Conservation (phyloP, 2,797 vertebrate species). For the Brotula barbata region DNA sequence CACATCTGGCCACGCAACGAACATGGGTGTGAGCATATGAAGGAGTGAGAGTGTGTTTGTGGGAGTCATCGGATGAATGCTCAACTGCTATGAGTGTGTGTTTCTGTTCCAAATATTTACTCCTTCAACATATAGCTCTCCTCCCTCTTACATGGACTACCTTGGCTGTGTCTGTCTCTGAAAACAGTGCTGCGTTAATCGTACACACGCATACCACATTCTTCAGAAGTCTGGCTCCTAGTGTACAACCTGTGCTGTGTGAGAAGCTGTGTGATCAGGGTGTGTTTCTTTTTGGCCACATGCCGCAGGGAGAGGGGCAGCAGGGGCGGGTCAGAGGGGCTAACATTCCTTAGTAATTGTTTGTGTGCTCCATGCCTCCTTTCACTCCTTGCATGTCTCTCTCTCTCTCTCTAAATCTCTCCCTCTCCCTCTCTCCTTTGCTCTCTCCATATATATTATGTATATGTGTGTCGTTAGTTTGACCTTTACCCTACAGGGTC, state of each 20-base stretch:
- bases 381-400: conserved; percentile 8
- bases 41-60: conserved; percentile 5
- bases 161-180: conserved; percentile 25
- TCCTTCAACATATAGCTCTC: conserved; percentile 5
- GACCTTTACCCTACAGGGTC: conserved; percentile 43
- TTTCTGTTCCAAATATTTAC: conserved; percentile 36
- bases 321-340: conserved; percentile 35
- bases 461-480: conserved; percentile 31
- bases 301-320: conserved; percentile 26
- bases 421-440: conserved; percentile 2
- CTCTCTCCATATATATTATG: conserved; percentile 11
- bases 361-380: conserved; percentile 24
- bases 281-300: conserved; percentile 26
- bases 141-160: conserved; percentile 12
- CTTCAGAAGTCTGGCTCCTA: background rate
- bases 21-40: background rate
- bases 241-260: conserved; percentile 18
- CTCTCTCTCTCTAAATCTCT: conserved; percentile 16
- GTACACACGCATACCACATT: background rate
- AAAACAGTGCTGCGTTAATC: too few species aligned
- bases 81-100: conserved; percentile 1
- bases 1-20: conserved; percentile 4
- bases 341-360: conserved; percentile 69
- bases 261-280: conserved; percentile 6
- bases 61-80: conserved; percentile 20